phyloP scores from a whole-genome alignment of 2,797 vertebrate species.

The Leptodactylus fallax region DNA sequence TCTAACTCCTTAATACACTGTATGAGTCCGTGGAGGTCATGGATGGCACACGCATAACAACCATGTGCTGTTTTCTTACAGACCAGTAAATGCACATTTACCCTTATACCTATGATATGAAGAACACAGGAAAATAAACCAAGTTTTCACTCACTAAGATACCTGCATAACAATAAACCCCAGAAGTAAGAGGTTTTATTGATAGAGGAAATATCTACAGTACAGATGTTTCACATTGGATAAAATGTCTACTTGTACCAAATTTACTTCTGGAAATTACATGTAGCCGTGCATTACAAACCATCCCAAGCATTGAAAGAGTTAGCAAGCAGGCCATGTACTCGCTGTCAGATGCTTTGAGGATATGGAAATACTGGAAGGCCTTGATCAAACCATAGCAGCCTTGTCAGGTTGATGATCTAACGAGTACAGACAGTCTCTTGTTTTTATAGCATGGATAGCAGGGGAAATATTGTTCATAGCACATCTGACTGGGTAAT shows the following conservation, averaged over 20 bases:
- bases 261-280: neutral
- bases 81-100: too few species aligned
- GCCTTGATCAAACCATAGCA: neutral
- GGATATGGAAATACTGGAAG: neutral
- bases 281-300: neutral
- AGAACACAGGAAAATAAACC: too few species aligned
- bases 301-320: neutral
- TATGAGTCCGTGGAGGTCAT: too few species aligned
- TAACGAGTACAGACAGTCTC: constrained; percentile 1
- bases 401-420: neutral
- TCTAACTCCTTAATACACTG: too few species aligned
- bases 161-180: neutral
- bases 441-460: neutral
- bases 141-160: too few species aligned
- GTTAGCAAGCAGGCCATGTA: neutral
- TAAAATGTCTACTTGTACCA: neutral
- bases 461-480: neutral
- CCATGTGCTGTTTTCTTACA: too few species aligned
- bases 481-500: neutral
- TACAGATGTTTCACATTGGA: constrained; percentile 29
- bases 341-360: neutral
- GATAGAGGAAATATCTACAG: neutral
- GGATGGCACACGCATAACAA: too few species aligned
- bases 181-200: neutral
- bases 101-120: too few species aligned